phyloP scores from a whole-genome alignment of 2,888 invertebrate species.

The Machimus atricapillus region DNA sequence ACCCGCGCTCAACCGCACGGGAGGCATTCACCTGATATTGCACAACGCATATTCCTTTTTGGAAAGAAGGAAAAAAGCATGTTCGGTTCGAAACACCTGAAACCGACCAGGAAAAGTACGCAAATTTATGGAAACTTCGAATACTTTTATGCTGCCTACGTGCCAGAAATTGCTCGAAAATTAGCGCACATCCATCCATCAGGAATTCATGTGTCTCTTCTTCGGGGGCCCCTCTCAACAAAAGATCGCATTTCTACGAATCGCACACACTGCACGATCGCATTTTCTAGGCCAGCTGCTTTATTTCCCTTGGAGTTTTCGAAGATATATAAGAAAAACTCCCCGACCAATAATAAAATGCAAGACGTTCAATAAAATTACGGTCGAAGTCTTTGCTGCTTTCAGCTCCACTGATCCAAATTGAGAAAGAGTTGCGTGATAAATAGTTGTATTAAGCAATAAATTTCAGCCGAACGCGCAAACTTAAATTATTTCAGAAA shows the following conservation, averaged over 20 bases:
- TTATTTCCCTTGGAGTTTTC: no score
- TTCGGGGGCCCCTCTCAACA: neutral
- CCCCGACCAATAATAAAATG: neutral
- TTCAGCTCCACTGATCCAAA: neutral
- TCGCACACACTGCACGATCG: neutral
- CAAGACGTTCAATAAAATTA: neutral
- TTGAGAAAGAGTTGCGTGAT: neutral
- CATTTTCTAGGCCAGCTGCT: neutral
- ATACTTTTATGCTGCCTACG: neutral
- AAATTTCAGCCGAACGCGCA: neutral
- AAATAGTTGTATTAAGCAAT: neutral
- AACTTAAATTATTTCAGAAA: neutral
- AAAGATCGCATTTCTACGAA: neutral
- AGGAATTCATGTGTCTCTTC: neutral
- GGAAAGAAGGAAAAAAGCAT: neutral
- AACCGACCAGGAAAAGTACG: neutral
- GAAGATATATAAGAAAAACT: neutral
- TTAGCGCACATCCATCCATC: neutral
- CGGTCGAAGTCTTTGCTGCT: neutral
- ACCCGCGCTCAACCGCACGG: neutral
- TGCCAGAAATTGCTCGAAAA: neutral
- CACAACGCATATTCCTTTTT: neutral
- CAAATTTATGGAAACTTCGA: neutral
- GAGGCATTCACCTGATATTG: constrained; percentile 8
- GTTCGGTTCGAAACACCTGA: neutral